Percentiles rank a stretch among this genome's conserved stretches.
Conservation (phyloP, 2,113 vertebrate species). For the Brachirus orientalis region DNA sequence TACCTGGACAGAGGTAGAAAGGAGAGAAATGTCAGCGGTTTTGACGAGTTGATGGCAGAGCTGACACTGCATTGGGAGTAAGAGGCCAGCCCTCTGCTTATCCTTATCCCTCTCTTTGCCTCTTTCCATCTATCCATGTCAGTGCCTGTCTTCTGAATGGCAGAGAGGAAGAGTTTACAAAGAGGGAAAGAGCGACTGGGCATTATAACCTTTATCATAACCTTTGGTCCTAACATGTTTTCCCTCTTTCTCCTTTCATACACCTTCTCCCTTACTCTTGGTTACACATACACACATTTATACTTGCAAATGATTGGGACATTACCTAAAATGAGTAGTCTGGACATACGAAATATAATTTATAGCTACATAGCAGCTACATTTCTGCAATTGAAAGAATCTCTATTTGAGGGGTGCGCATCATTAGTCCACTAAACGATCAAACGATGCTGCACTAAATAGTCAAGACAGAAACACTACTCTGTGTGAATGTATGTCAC, state of each 20-base stretch:
- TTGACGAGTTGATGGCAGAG: constrained; percentile 63
- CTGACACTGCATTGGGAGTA: constrained; percentile 72
- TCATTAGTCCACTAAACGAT: too few relatives aligned
- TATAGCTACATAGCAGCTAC: not conserved
- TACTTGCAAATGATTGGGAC: too few relatives aligned
- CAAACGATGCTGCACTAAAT: too few relatives aligned
- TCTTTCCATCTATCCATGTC: constrained; percentile 45
- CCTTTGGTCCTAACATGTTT: constrained; percentile 5
- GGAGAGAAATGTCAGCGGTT: constrained; percentile 57
- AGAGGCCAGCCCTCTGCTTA: constrained; percentile 50
- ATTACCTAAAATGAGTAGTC: too few relatives aligned
- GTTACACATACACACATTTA: not conserved
- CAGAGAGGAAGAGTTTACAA: constrained; percentile 21
- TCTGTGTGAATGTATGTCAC: too few relatives aligned
- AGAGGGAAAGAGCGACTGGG: constrained; percentile 2
- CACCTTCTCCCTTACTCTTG: not conserved
- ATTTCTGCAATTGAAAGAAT: too few relatives aligned
- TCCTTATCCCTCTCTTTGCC: constrained; percentile 26
- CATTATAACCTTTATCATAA: not conserved
- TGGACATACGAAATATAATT: not conserved
- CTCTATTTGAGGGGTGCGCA: too few relatives aligned
- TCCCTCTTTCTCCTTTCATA: not conserved
- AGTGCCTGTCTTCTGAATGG: constrained; percentile 32
- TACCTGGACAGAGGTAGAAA: constrained; percentile 36
- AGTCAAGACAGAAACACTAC: too few relatives aligned